phyloP scores from a whole-genome alignment of 92 coral and sea anemone genomes.

The Zoanthus sansibaricus region DNA sequence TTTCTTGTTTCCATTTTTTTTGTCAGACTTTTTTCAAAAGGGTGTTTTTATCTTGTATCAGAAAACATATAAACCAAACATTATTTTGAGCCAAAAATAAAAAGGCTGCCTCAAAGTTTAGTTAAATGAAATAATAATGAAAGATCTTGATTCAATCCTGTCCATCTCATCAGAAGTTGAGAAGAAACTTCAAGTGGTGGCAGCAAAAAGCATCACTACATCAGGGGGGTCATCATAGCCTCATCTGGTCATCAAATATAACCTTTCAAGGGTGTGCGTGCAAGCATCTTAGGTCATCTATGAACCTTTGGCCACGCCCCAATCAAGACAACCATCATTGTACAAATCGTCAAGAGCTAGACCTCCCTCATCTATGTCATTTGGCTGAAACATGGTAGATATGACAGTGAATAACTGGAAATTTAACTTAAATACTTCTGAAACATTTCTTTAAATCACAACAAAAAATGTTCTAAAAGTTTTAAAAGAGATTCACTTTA shows the following conservation, averaged over 20 bases:
- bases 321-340: conserved; percentile 51
- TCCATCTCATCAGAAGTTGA: conserved; percentile 30
- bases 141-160: conserved; percentile 43
- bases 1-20: background rate
- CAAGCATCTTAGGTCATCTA: conserved; percentile 55
- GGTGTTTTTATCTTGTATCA: background rate
- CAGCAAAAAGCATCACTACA: conserved; percentile 45
- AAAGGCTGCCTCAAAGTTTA: background rate
- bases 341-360: conserved; percentile 50
- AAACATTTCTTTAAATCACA: background rate
- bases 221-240: conserved; percentile 38
- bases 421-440: conserved; percentile 17
- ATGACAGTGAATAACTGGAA: conserved; percentile 26
- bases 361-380: conserved; percentile 49
- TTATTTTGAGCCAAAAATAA: background rate
- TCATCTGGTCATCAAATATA: conserved; percentile 51
- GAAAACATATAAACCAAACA: background rate
- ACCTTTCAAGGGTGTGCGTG: conserved; percentile 44
- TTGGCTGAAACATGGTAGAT: conserved; percentile 48
- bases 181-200: conserved; percentile 39
- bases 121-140: conserved; percentile 13
- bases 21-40: background rate
- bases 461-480: background rate
- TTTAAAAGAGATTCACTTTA: background rate
- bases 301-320: conserved; percentile 54